Conservation (phyloP, 2,113 vertebrate species). For the Podocnemis expansa region DNA sequence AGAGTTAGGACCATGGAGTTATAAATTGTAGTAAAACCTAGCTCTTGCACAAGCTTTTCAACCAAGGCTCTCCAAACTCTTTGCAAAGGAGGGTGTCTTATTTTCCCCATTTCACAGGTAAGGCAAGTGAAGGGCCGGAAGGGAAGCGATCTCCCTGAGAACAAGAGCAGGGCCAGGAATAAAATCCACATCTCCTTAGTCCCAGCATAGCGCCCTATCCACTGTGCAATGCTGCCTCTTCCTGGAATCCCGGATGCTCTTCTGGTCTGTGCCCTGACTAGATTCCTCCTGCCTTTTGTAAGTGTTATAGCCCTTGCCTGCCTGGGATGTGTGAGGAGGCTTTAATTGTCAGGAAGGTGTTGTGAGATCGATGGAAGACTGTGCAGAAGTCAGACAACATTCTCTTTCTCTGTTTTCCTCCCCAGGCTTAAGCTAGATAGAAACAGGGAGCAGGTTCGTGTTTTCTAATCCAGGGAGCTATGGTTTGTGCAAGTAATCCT, state of each 20-base stretch:
- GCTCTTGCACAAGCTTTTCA: neutral
- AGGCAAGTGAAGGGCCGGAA: neutral
- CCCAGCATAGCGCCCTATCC: neutral
- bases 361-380: neutral
- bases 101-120: neutral
- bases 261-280: fast-evolving
- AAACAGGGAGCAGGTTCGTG: neutral
- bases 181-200: neutral
- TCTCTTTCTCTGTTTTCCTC: neutral
- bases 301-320: neutral
- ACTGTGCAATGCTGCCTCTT: neutral
- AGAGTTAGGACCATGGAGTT: neutral
- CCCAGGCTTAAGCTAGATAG: neutral
- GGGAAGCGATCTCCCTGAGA: neutral
- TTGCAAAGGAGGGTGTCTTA: neutral
- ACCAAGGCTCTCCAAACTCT: neutral
- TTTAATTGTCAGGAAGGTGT: neutral
- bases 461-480: neutral
- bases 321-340: neutral
- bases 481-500: neutral
- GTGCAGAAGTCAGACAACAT: neutral
- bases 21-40: neutral
- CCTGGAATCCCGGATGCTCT: neutral
- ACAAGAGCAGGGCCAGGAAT: neutral
- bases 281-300: neutral